phyloP scores from a whole-genome alignment of 1,140 invertebrate genomes.

The Lysiphlebus fabarum region DNA sequence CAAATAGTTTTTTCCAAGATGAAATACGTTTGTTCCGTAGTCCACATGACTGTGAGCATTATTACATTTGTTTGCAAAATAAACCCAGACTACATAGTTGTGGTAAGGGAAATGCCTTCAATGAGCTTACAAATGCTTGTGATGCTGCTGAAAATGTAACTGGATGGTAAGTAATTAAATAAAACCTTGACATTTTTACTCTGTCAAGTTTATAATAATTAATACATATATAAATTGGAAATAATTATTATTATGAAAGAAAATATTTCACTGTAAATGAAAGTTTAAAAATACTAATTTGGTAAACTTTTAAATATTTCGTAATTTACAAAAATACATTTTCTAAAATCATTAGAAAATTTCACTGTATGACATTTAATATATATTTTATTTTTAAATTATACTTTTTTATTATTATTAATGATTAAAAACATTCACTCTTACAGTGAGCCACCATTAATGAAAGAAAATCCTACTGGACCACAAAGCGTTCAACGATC shows the following conservation, averaged over 20 bases:
- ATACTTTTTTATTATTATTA: neutral
- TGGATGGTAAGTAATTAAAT: conserved; percentile 58
- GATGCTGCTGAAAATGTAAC: conserved; percentile 76
- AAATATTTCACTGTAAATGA: too few relatives aligned
- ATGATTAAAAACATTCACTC: neutral
- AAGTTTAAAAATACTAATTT: too few relatives aligned
- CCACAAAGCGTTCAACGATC: neutral
- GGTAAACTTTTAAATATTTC: neutral
- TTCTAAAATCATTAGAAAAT: too few relatives aligned
- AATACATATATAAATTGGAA: too few relatives aligned
- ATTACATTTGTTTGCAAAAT: conserved; percentile 76
- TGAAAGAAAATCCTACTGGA: conserved; percentile 11
- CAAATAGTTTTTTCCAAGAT: conserved; percentile 50
- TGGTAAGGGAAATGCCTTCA: conserved; percentile 75
- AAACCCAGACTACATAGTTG: conserved; percentile 72
- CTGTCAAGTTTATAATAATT: too few relatives aligned
- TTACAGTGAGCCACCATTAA: conserved; percentile 22
- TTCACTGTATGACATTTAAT: too few relatives aligned
- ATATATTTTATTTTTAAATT: too few relatives aligned
- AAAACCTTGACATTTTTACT: neutral
- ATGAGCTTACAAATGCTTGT: conserved; percentile 70
- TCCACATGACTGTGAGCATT: conserved; percentile 71
- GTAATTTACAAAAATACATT: too few relatives aligned
- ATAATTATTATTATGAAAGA: too few relatives aligned
- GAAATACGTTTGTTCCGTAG: conserved; percentile 61